A percentile compares a stretch with the other conserved stretches of the same genome.
phyloP scores from a whole-genome alignment of 2,113 vertebrate species.

The Epinephelus cyanopodus region DNA sequence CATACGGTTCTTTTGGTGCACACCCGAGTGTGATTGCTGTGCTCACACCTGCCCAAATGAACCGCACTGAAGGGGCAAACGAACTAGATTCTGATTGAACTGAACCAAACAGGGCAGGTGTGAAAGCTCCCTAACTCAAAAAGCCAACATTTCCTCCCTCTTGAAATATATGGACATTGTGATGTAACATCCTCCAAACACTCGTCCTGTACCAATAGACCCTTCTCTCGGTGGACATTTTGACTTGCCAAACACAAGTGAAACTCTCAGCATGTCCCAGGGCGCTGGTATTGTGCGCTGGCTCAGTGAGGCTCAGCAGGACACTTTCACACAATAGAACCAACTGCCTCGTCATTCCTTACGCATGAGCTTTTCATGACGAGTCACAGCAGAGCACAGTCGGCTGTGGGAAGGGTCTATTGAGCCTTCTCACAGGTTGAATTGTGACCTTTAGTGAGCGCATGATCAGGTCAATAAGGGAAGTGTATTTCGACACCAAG shows the following conservation, averaged over 20 bases:
- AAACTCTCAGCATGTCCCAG: neutral
- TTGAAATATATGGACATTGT: neutral
- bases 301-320: neutral
- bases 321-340: neutral
- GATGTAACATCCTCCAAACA: neutral
- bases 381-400: neutral
- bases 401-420: neutral
- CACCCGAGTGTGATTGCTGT: no score
- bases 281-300: no score
- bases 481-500: neutral
- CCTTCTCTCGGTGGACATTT: neutral
- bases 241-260: neutral
- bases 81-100: no score
- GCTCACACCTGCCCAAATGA: no score
- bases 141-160: neutral
- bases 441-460: neutral
- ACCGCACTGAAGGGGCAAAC: no score
- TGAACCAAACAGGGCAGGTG: no score
- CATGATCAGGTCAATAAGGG: neutral
- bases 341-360: neutral
- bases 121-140: neutral
- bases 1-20: no score
- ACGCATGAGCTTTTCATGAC: no score
- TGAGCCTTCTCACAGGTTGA: neutral
- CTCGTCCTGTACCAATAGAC: neutral